Evolutionary conservation across 2,888 invertebrate genomes (phyloP).

Genomic region (Lasioglossum lativentre): DNA sequence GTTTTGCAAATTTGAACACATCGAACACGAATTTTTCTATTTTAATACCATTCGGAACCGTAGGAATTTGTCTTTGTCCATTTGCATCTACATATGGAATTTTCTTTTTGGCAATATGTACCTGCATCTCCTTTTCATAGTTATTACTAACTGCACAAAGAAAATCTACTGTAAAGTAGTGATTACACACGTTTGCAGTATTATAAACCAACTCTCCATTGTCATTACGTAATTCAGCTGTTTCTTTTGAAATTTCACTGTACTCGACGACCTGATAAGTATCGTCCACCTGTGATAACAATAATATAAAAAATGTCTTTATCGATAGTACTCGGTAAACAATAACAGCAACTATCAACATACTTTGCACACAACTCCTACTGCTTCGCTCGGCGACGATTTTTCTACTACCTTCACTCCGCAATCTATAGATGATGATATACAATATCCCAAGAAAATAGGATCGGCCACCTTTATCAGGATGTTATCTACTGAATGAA

Average conservation of each 20-base stretch:
- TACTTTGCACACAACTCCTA: slow-evolving; percentile 95
- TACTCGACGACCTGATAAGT: slow-evolving; percentile 98
- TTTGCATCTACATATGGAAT: slow-evolving; percentile 93
- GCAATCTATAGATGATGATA: slow-evolving; percentile 95
- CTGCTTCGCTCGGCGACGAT: slow-evolving; percentile 94
- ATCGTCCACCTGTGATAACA: slow-evolving; percentile 88
- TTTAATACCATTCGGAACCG: slow-evolving; percentile 97
- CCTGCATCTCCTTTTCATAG: slow-evolving; percentile 91
- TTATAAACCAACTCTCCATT: slow-evolving; percentile 95
- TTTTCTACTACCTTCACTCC: slow-evolving; percentile 99
- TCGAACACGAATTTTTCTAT: slow-evolving; percentile 99
- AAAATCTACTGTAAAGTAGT: slow-evolving; percentile 96
- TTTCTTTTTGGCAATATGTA: slow-evolving; percentile 99
- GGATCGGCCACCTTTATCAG: slow-evolving; percentile 99
- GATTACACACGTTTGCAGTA: slow-evolving; percentile 99
- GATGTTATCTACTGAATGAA: slow-evolving; percentile 99
- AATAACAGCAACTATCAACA: not conserved
- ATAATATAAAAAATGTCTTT: slow-evolving; percentile 20
- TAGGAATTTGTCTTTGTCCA: slow-evolving; percentile 91
- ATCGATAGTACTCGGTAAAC: not conserved
- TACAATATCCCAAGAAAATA: slow-evolving; percentile 97
- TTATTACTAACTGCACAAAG: slow-evolving; percentile 90
- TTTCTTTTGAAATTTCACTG: slow-evolving; percentile 96
- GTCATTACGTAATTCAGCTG: slow-evolving; percentile 91
- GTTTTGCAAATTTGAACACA: slow-evolving; percentile 96